Percentiles rank a stretch among this genome's conserved stretches.
These are phyloP conservation scores for Coilia nasus DNA, from an alignment of 2,797 vertebrate species.

Conservation along the genomic window DNA sequence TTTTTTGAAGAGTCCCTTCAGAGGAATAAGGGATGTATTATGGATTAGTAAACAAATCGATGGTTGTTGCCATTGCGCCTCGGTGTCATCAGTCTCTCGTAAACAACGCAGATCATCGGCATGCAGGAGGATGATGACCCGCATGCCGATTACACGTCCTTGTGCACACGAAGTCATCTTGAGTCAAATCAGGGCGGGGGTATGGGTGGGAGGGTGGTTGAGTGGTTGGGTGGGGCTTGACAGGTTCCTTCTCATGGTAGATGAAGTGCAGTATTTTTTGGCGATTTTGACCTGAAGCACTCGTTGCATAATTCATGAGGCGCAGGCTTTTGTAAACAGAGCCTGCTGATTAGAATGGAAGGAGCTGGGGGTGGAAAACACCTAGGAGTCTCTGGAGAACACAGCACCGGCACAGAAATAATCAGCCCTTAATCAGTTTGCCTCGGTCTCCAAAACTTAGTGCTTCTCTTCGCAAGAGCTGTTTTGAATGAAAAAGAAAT, in stretches of 20 bases:
- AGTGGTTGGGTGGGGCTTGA: too few relatives aligned
- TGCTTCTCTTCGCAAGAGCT: neutral
- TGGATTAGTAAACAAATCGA: neutral
- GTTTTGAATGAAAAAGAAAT: neutral
- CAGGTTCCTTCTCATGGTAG: too few relatives aligned
- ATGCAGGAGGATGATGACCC: neutral
- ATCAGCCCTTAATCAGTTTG: slow-evolving; percentile 52
- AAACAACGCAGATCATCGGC: neutral
- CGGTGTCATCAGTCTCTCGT: neutral
- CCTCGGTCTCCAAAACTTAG: slow-evolving; percentile 39
- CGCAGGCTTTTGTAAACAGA: slow-evolving; percentile 57
- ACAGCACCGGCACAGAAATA: slow-evolving; percentile 40
- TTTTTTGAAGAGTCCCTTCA: slow-evolving; percentile 14
- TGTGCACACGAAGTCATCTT: neutral
- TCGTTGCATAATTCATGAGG: slow-evolving; percentile 74
- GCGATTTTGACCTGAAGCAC: slow-evolving; percentile 68
- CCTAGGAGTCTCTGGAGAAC: slow-evolving; percentile 40
- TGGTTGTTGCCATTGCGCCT: neutral
- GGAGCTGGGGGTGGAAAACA: slow-evolving; percentile 41
- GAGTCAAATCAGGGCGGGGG: neutral
- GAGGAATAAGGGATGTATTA: neutral
- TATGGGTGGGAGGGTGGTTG: too few relatives aligned
- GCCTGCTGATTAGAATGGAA: slow-evolving; percentile 54
- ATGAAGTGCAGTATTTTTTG: slow-evolving; percentile 49
- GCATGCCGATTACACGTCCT: neutral